Base-by-base conservation (phyloP, 1,140 invertebrate genomes). In the Drosophila sulfurigaster region DNA sequence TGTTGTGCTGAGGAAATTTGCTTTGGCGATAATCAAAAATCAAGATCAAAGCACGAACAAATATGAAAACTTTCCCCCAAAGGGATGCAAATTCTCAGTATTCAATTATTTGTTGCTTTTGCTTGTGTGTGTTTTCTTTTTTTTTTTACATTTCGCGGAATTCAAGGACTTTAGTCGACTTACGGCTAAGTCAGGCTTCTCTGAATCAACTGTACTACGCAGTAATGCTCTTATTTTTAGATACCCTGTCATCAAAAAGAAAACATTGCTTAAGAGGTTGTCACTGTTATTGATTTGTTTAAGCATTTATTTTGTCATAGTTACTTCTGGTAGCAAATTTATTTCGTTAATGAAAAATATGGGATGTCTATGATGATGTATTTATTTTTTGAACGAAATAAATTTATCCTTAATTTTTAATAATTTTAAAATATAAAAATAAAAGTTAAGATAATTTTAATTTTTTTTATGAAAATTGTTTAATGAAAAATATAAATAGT, bases 1-100 rank as follows among this genome's bases (percentile, higher is more conserved):
- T 20, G 10, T 32, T 32, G 10, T 49, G 13, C 15, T 56, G 13
- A 2, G 25, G 5, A 30, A 32, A 32, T 38, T 8, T 57, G 28
- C 10, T n/a, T n/a, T 32, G 35, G 28, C 41, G 45, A 52, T 43
- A 41, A 8, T 25, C 7, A 63, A 38, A 70, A 56, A 15, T 25
- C 16, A 52, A 48, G 59, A 63, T 70, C 59, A 57, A 57, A 57
- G 54, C 32, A 38, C 16, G 16, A 57, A 41, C 13, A 57, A 57
- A 57, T 43, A 11, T 57, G 35, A 6, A 57, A 57, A 57, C 13
- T 57, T 43, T 57, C 32, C 54, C 32, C 35, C 28, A 35, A 57
- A 57, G 54, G 32, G 32, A 38, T 43, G 35, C 13, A 35, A 41
- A 57, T 59, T 59, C n/a, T 46, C 20, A 15, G 20, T 59, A 59